Base-by-base conservation (phyloP, 2,888 invertebrate species). In the Melinopterus prodromus region DNA sequence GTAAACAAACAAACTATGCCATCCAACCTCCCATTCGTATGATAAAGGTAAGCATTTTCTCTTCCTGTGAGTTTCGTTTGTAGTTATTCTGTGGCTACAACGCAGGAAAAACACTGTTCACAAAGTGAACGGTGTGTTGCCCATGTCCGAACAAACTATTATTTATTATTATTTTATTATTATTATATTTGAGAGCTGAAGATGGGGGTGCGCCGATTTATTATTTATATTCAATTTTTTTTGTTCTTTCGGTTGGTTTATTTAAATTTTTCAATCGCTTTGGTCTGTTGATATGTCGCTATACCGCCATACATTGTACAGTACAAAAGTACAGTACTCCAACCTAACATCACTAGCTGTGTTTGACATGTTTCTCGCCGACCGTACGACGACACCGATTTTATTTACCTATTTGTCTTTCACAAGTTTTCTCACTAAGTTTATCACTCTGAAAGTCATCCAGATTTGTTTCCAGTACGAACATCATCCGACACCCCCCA, bases 221-320 rank as follows among this genome's bases (percentile, higher is more conserved):
- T 75, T 74, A 14, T 79, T 79, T 77, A 36, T 38, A 53, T 38
- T 76, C 76, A 69, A 69, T 76, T 75, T 75, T 75, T 75, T n/a
- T n/a, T 75, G 9, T 75, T 75, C 35, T 75, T 75, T 14, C 2
- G 53, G 15, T 75, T 75, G 15, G 16, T 36, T 75, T 75, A 75
- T 38, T 72, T 72, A 15, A 72, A 69, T 75, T 74, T 74, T 76
- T 76, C 36, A 69, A 71, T 78, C 79, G 79, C 78, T 85, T 86
- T 83, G 85, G 85, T 86, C 86, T 86, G 86, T 86, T 89, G 89
- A 89, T 89, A 89, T 89, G 89, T 89, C 86, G 84, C 86, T 85
- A 53, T 53, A 53, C 53, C 12, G 53, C 53, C 53, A 12, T 53
- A 53, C 53, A 53, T 53, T 53, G 53, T 53, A 53, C 53, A 53